Conservation (phyloP, 2,113 vertebrate genomes). For the Ovis canadensis region DNA sequence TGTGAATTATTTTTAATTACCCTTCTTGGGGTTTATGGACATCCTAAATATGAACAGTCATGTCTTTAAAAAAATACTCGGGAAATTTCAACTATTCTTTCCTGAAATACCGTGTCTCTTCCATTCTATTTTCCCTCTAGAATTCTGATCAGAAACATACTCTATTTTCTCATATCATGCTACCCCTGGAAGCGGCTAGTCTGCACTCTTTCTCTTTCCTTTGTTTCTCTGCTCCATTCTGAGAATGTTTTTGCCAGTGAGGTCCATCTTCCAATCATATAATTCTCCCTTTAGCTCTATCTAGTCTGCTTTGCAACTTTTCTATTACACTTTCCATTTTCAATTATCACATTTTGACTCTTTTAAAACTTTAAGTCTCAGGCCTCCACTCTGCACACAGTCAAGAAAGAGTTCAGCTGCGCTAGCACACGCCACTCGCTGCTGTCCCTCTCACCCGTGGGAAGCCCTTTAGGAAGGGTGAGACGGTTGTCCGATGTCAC, state of each 20-base stretch:
- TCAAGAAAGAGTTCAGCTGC: background rate
- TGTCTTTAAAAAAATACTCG: background rate
- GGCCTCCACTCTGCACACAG: accelerated
- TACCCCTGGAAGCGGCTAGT: background rate
- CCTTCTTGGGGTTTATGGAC: background rate
- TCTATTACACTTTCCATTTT: background rate
- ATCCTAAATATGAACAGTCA: background rate
- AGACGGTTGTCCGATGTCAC: too few relatives aligned
- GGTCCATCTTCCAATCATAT: background rate
- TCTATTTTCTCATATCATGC: background rate
- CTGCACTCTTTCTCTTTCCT: background rate
- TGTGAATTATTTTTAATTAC: background rate
- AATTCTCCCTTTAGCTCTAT: background rate
- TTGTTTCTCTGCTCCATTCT: too few relatives aligned
- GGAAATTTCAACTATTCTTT: background rate
- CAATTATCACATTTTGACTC: background rate
- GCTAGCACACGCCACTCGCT: accelerated
- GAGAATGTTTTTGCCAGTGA: background rate
- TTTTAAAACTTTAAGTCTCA: background rate
- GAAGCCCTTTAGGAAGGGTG: background rate
- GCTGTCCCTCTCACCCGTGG: background rate
- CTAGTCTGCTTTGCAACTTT: background rate
- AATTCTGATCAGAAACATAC: background rate
- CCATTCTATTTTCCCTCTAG: background rate
- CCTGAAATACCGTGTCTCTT: background rate